phyloP scores from a whole-genome alignment of 1,140 invertebrate genomes.

The Ephestia elutella region DNA sequence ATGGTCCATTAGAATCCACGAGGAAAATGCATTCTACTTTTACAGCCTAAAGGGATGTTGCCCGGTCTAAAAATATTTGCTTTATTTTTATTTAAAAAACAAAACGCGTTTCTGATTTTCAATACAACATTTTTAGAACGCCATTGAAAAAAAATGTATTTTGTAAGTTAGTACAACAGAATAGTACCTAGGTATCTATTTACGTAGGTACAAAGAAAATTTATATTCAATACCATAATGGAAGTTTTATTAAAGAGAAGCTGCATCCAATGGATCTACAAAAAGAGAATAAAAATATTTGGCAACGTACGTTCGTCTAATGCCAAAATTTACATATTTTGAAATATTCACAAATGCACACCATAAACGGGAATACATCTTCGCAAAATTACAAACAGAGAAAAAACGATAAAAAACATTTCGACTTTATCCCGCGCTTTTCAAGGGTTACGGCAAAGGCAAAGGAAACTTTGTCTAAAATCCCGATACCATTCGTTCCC shows the following conservation, averaged over 20 bases:
- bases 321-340: constrained; percentile 28
- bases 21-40: neutral
- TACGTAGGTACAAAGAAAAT: too few species aligned
- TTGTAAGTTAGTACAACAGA: too few species aligned
- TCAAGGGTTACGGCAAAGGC: neutral
- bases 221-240: neutral
- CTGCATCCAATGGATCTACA: constrained; percentile 21
- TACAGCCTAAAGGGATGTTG: neutral
- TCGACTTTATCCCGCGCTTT: constrained; percentile 10
- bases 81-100: too few species aligned
- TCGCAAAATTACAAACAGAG: constrained; percentile 12
- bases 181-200: too few species aligned
- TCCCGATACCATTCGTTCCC: constrained; percentile 23
- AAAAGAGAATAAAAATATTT: constrained; percentile 20
- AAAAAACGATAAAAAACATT: neutral
- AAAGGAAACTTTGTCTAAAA: constrained; percentile 17
- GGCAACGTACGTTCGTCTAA: constrained; percentile 3
- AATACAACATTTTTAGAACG: too few species aligned
- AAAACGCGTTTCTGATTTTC: too few species aligned
- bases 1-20: neutral
- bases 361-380: constrained; percentile 14
- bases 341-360: constrained; percentile 26
- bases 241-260: neutral
- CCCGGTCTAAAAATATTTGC: too few species aligned
- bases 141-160: too few species aligned